Conservation (phyloP, 2,113 vertebrate genomes). For the Tyrannus savana region DNA sequence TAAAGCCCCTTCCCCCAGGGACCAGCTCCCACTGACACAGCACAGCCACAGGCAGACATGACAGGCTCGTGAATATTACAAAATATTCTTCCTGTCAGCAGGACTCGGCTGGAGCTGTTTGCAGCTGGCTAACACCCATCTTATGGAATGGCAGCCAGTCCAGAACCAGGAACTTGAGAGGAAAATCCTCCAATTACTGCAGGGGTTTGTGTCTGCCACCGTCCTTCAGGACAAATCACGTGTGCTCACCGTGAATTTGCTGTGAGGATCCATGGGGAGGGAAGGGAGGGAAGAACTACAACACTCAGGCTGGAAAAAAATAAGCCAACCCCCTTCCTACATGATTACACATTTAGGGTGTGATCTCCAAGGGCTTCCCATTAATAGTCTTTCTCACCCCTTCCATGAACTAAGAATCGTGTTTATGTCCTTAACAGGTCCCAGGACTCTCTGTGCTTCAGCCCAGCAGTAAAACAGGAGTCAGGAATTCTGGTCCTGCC, state of each 20-base stretch:
- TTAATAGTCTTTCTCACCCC: background rate
- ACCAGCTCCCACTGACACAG: background rate
- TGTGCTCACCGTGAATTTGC: background rate
- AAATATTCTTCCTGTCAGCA: background rate
- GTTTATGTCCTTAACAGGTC: background rate
- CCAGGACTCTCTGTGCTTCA: background rate
- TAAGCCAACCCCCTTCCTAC: background rate
- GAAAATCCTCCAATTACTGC: background rate
- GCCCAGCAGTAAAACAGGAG: background rate
- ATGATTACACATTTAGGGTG: background rate
- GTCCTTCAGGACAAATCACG: background rate
- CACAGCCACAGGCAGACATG: rapidly evolving
- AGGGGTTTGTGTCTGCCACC: background rate
- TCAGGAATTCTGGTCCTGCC: background rate
- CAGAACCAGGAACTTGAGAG: background rate
- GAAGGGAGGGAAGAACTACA: background rate
- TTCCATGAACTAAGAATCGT: rapidly evolving
- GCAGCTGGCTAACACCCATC: background rate
- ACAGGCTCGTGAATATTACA: rapidly evolving
- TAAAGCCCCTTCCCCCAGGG: background rate
- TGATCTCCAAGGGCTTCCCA: background rate
- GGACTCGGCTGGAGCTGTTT: background rate
- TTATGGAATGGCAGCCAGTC: background rate
- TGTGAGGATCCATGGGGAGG: rapidly evolving
- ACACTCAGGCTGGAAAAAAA: background rate